Evolutionary conservation across 2,113 vertebrate species (phyloP), one percentile per base, ranked within the genome.

Genomic region (Calyptomena viridis): DNA sequence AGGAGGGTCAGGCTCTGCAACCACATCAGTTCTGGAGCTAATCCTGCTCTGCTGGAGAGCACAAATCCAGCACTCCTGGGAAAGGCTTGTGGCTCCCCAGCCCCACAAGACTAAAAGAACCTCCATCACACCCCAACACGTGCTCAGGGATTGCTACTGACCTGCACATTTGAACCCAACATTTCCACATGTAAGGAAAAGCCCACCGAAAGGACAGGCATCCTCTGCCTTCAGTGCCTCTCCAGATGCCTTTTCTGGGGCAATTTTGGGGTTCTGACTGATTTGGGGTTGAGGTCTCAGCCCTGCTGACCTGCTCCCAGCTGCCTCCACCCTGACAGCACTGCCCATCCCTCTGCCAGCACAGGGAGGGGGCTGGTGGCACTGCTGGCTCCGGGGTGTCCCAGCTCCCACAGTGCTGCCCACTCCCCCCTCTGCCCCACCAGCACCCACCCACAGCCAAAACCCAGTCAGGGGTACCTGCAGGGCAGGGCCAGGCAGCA

Each of bases 1-100:
- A 53, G 40, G 0, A 44, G 0, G 17, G 42, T 6, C 4, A 4
- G 1, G 0, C 25, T 31, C 60, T 30, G 22, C 6, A 6, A 20
- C 35, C 2, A 2, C 17, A 25, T 24, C 0, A 0, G n/a, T 23
- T 77, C 58, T 23, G 58, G 56, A 37, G 37, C 37, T 46, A 39
- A 66, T 24, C 15, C 16, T 11, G 28, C 58, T 59, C 78, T 56
- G 16, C 8, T 20, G 50, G 71, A 59, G 18, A 40, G 50, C 37
- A 40, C 18, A 28, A 67, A 40, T 31, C 20, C 71, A 71, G 50
- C 1, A 0, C 28, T 25, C 66, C 71, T 27, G 24, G 49, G 42
- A 44, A 56, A 21, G 55, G 27, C 25, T 30, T 16, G 25, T 13
- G 2, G 44, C 23, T 58, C 16, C 33, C 44, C 37, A 10, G 11